A percentile compares a stretch with the other conserved stretches of the same genome.
phyloP scores from a whole-genome alignment of 2,888 invertebrate genomes.

The Pediacus dermestoides region DNA sequence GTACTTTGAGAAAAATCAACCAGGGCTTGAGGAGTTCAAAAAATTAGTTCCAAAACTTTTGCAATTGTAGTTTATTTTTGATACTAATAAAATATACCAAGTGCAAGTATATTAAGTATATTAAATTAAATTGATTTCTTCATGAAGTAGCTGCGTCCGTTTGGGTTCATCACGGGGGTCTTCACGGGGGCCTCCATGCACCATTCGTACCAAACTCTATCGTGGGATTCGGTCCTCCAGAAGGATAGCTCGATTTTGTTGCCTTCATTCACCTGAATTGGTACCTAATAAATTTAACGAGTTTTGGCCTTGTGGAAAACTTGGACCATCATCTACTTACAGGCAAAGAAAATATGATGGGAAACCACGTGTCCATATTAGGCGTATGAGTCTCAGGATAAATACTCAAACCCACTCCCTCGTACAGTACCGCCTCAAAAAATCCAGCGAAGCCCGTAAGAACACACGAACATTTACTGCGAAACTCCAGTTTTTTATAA shows the following conservation, averaged over 20 bases:
- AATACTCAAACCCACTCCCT: slow-evolving; percentile 82
- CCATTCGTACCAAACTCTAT: slow-evolving; percentile 98
- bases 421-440: slow-evolving; percentile 85
- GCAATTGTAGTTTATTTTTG: too few relatives aligned
- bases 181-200: slow-evolving; percentile 62
- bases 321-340: too few relatives aligned
- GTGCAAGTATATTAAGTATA: too few relatives aligned
- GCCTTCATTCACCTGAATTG: slow-evolving; percentile 67
- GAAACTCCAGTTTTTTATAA: slow-evolving; percentile 65
- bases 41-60: too few relatives aligned
- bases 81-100: too few relatives aligned
- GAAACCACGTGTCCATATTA: slow-evolving; percentile 98
- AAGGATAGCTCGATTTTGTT: slow-evolving; percentile 75
- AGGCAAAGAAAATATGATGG: slow-evolving; percentile 87
- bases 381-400: slow-evolving; percentile 83
- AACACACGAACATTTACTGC: slow-evolving; percentile 69
- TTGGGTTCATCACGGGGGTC: slow-evolving; percentile 64
- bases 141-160: slow-evolving; percentile 69
- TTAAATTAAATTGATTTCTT: too few relatives aligned
- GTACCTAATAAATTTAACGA: slow-evolving; percentile 59
- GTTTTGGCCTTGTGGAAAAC: too few relatives aligned
- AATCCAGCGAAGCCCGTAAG: slow-evolving; percentile 95
- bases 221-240: slow-evolving; percentile 76
- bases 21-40: too few relatives aligned
- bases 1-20: too few relatives aligned